Base-by-base conservation (phyloP, 2,888 invertebrate genomes). In the Agrypnus murinus region DNA sequence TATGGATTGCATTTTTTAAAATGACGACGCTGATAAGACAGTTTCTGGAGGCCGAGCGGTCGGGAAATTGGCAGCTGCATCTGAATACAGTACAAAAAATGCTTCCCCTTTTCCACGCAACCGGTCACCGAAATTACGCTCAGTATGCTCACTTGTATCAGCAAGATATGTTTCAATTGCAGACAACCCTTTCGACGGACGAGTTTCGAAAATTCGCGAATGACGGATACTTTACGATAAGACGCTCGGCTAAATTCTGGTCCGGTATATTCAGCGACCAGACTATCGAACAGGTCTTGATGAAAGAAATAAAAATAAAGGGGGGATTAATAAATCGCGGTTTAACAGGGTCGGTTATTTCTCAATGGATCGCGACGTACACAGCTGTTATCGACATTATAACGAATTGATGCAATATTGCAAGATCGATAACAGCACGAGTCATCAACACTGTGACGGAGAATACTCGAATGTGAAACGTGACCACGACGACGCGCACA, bases 201-300 rank as follows among this genome's bases (percentile, higher is more conserved):
- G 58, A 58, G 10, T 58, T 15, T 12, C 1, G 38, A 4, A 17
- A 40, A 19, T 58, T 58, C n/a, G 19, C n/a, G 2, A 19, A 31
- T 10, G 14, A 14, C 6, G 58, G 58, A 2, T 34, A 38, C 15
- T 36, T 36, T 38, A 36, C 36, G 7, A 36, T 36, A 2, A 3
- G 43, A 58, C 36, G 43, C 9, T 55, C 65, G 15, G 66, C 60
- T n/a, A 60, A 71, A 10, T 60, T 48, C 19, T 69, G 57, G 46
- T 48, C 64, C n/a, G 71, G 71, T 36, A 25, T 57, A 14, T 71
- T 38, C 17, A 34, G 14, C 6, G 65, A 65, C 43, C 43, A 58
- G 38, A 59, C 50, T 12, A 65, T 70, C 7, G 65, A 70, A 15
- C 59, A 65, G 50, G 25, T 12, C 17, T n/a, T 70, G 2, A 70